A percentile compares a stretch with the other conserved stretches of the same genome.
These are phyloP conservation scores for Pelobates cultripes DNA, from an alignment of 2,797 vertebrate species.

Conservation along the genomic window DNA sequence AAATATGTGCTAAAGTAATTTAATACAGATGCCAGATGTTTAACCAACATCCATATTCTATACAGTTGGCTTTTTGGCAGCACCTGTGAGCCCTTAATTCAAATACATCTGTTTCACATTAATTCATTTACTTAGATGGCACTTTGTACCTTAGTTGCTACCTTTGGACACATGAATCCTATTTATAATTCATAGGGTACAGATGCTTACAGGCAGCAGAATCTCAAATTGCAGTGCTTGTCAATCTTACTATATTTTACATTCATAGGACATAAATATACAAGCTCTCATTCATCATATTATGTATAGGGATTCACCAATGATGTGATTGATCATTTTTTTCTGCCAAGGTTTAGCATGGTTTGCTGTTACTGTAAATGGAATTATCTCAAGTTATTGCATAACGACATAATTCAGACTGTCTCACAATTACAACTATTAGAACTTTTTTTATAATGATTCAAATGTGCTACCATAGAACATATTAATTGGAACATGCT, in stretches of 20 bases:
- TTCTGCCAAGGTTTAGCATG: slow-evolving; percentile 44
- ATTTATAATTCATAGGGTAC: slow-evolving; percentile 71
- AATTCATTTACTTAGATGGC: slow-evolving; percentile 69
- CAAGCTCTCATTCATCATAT: slow-evolving; percentile 67
- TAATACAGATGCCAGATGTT: slow-evolving; percentile 64
- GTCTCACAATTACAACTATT: no score
- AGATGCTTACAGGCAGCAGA: slow-evolving; percentile 65
- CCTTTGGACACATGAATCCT: slow-evolving; percentile 67
- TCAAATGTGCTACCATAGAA: no score
- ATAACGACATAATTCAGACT: background rate
- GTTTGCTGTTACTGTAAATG: no score
- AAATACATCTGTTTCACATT: slow-evolving; percentile 72
- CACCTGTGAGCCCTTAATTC: slow-evolving; percentile 69
- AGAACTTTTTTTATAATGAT: no score
- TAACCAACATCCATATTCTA: slow-evolving; percentile 67
- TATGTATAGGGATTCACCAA: slow-evolving; percentile 65
- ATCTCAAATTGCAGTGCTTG: slow-evolving; percentile 66
- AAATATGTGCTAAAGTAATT: slow-evolving; percentile 45
- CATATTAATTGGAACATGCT: no score
- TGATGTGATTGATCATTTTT: slow-evolving; percentile 60
- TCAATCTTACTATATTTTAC: slow-evolving; percentile 67
- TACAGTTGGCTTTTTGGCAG: slow-evolving; percentile 65
- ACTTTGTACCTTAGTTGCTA: slow-evolving; percentile 64
- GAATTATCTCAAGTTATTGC: background rate
- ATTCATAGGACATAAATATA: slow-evolving; percentile 63